Base-by-base conservation (phyloP, 2,113 vertebrate genomes). In the Leptodactylus fuscus region DNA sequence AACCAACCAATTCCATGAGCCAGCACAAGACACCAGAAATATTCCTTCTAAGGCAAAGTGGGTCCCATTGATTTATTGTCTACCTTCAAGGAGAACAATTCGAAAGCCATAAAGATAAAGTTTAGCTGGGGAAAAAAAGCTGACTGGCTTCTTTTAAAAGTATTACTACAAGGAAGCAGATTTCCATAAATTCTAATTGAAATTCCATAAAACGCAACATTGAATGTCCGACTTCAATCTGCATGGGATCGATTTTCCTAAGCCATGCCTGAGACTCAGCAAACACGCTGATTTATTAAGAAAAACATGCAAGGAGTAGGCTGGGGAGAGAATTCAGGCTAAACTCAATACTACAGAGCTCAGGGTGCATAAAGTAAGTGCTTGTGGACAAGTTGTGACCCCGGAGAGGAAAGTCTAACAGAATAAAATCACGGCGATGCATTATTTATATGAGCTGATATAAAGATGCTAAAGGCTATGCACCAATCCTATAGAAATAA, bases 51-150 rank as follows among this genome's bases (percentile, higher is more conserved):
- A 60, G 76, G 85, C 62, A 89, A 91, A 90, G 91, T 73, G 84
- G 88, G 90, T 90, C 89, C 87, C 87, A 79, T 87, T 90, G 93
- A 93, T 93, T 92, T 92, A 92, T 87, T 88, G 90, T 53, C 78
- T 81, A 87, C 86, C 90, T 88, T 78, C 85, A 29, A 62, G 87
- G 82, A 92, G 88, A 91, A 92, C 87, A 93, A 91, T 92, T 89
- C 85, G 49, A 16, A 80, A 16, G 0, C 87, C 20, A 80, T 88
- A 86, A 89, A 92, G 87, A 74, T 76, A 84, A 83, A 84, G 82
- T 84, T 84, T 84, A 62, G 51, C 70, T 49, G 89, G 87, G 20
- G 88, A 87, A 91, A 87, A 89, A 91, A 89, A 85, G 73, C 55
- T 13, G 73, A 86, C 62, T 18, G 41, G 16, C 69, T 81, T 27